These are phyloP conservation scores for Scomber scombrus DNA, from an alignment of 2,113 vertebrate species.

Conservation along the genomic window DNA sequence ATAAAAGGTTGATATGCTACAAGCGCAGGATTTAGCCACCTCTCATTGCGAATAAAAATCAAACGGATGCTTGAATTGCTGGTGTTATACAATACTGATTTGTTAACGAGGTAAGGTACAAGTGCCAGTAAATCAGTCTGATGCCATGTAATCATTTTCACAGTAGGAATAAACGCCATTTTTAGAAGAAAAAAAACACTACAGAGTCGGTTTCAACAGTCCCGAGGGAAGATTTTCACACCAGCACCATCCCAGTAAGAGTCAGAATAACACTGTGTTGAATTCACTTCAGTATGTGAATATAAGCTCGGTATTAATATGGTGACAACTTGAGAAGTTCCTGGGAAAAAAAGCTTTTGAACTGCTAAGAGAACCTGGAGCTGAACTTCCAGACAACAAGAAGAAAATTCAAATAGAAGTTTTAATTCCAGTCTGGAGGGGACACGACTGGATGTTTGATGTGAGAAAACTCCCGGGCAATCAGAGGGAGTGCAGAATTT, in stretches of 20 bases:
- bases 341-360: constrained; percentile 5
- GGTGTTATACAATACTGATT: constrained; percentile 36
- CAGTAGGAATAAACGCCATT: constrained; percentile 24
- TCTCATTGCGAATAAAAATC: not conserved
- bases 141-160: constrained; percentile 28
- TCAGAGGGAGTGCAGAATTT: constrained; percentile 67
- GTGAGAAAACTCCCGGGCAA: constrained; percentile 61
- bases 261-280: not conserved
- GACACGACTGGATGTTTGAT: constrained; percentile 64
- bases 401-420: constrained; percentile 38
- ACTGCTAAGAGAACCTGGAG: constrained; percentile 43
- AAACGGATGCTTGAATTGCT: not conserved
- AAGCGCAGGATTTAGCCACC: not conserved
- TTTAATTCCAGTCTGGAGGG: constrained; percentile 59
- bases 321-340: constrained; percentile 11
- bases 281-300: constrained; percentile 8
- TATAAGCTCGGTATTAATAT: constrained; percentile 17
- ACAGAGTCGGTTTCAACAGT: not conserved
- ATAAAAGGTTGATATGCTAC: not conserved
- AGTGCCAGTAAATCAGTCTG: constrained; percentile 11
- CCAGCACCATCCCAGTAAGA: not conserved
- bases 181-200: not conserved
- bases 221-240: constrained; percentile 20
- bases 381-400: constrained; percentile 29
- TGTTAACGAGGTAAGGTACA: not conserved